A percentile compares a stretch with the other conserved stretches of the same genome.
These are phyloP conservation scores for Gortyna flavago DNA, from an alignment of 2,888 invertebrate species.

Conservation along the genomic window DNA sequence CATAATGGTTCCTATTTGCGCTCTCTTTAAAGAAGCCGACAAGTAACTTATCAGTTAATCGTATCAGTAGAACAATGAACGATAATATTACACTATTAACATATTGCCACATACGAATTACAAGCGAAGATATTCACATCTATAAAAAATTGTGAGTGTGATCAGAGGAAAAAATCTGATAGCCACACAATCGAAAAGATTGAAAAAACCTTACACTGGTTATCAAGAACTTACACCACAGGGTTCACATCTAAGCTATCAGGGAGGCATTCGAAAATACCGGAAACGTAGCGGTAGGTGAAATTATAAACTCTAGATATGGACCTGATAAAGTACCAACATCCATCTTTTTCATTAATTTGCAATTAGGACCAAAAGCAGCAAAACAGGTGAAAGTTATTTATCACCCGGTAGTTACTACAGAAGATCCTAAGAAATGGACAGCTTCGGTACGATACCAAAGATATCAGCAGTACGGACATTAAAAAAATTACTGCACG, in stretches of 20 bases:
- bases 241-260: too few relatives aligned
- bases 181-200: background rate
- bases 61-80: constrained; percentile 24
- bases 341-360: background rate
- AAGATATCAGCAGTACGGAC: background rate
- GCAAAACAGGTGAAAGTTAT: background rate
- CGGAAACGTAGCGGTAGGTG: background rate
- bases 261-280: background rate
- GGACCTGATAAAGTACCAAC: background rate
- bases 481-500: too few relatives aligned
- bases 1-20: too few relatives aligned
- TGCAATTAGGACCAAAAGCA: background rate
- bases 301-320: constrained; percentile 5
- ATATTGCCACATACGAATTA: background rate
- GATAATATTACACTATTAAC: constrained; percentile 1
- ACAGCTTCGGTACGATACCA: background rate
- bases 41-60: background rate
- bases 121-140: background rate
- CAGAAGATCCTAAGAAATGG: background rate
- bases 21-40: background rate
- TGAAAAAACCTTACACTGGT: background rate
- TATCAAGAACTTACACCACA: background rate
- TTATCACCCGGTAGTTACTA: background rate
- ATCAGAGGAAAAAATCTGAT: too few relatives aligned
- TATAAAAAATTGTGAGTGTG: background rate